A percentile compares a stretch with the other conserved stretches of the same genome.
Conservation (phyloP, 2,888 invertebrate species). For the Dynastes grantii region DNA sequence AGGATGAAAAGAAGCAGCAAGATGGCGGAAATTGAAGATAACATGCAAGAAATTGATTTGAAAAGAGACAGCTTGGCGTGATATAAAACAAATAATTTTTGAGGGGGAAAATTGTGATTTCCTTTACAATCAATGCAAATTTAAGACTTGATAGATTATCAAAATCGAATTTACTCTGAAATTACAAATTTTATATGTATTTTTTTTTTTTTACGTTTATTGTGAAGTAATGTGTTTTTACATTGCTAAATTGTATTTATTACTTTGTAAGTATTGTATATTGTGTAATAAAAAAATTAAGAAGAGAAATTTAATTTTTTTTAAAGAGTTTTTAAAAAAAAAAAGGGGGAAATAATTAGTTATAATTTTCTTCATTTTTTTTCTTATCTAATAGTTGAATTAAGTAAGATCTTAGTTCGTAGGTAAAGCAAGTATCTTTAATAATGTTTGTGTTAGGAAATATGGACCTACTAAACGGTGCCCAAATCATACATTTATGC, state of each 20-base stretch:
- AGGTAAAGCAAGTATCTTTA: too few species aligned
- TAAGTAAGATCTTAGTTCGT: too few species aligned
- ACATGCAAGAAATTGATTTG: constrained; percentile 61
- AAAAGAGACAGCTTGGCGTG: constrained; percentile 57
- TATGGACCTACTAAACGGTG: too few species aligned
- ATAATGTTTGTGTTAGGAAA: too few species aligned
- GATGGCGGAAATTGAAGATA: constrained; percentile 43
- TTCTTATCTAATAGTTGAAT: too few species aligned
- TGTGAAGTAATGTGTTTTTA: constrained; percentile 11
- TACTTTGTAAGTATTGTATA: constrained; percentile 11
- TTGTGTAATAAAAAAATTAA: constrained; percentile 5
- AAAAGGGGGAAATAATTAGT: too few species aligned
- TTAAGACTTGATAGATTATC: background rate
- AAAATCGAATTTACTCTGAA: background rate
- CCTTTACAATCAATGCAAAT: background rate
- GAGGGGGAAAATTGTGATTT: too few species aligned
- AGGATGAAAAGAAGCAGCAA: constrained; percentile 59
- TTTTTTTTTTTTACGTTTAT: background rate
- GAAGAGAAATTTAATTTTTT: too few species aligned
- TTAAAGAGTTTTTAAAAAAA: too few species aligned
- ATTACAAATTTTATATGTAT: background rate
- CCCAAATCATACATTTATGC: too few species aligned
- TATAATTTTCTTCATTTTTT: too few species aligned
- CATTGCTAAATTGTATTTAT: constrained; percentile 22
- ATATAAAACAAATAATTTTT: background rate